phyloP scores from a whole-genome alignment of 2,797 vertebrate genomes.

The Enteromius radiatus region DNA sequence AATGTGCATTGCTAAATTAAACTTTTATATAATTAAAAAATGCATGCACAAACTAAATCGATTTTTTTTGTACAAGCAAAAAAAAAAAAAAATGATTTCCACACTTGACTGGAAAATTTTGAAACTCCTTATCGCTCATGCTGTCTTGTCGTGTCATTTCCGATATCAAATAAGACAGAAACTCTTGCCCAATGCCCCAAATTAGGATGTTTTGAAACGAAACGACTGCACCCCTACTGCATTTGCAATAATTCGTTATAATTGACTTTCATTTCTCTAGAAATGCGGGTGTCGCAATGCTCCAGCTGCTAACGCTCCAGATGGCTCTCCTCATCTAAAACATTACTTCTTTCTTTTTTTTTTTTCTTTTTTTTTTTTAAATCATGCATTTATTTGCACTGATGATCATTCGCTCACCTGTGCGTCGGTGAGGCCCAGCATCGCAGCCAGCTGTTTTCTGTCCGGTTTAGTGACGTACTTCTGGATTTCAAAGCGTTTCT shows the following conservation, averaged over 20 bases:
- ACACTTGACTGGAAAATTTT: slow-evolving; percentile 5
- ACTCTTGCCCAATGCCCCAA: slow-evolving; percentile 21
- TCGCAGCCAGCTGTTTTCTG: slow-evolving; percentile 95
- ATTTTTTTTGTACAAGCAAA: background rate
- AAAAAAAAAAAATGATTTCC: background rate
- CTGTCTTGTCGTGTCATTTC: background rate
- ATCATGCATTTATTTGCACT: background rate
- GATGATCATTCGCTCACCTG: slow-evolving; percentile 81
- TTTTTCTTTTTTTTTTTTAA: background rate
- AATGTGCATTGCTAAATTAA: background rate
- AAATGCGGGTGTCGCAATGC: slow-evolving; percentile 72
- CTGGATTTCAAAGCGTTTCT: slow-evolving; percentile 98
- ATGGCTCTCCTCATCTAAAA: background rate
- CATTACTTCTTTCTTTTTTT: background rate
- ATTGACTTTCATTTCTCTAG: slow-evolving; percentile 80
- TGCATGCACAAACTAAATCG: background rate
- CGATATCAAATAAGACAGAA: slow-evolving; percentile 6
- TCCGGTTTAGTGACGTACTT: slow-evolving; percentile 99
- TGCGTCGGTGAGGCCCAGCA: slow-evolving; percentile 96
- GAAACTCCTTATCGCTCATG: slow-evolving; percentile 10
- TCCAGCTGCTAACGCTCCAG: background rate
- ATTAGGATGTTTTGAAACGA: slow-evolving; percentile 35
- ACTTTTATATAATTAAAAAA: background rate
- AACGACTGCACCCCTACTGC: slow-evolving; percentile 37
- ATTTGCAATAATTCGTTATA: slow-evolving; percentile 62